Evolutionary conservation across 1,140 invertebrate species (phyloP).

Genomic region (Drosophila punjabiensis): DNA sequence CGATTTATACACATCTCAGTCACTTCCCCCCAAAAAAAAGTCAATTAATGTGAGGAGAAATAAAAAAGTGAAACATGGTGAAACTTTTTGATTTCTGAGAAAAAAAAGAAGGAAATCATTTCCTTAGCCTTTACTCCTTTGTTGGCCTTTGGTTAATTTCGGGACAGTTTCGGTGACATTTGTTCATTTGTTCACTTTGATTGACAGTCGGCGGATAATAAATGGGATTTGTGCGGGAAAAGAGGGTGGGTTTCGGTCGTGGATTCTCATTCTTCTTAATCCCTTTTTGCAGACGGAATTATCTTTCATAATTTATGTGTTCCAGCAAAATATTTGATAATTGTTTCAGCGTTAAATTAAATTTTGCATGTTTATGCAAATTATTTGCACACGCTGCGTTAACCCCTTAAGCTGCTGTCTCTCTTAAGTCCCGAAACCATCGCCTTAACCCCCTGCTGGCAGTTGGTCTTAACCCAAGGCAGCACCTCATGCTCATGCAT

Average conservation of each 20-base stretch:
- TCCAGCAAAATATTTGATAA: conserved; percentile 1
- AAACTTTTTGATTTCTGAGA: conserved; percentile 38
- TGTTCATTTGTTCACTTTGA: conserved; percentile 51
- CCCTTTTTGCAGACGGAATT: background rate
- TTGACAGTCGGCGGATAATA: conserved; percentile 53
- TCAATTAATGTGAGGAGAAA: conserved; percentile 49
- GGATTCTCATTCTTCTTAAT: background rate
- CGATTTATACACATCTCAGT: conserved; percentile 24
- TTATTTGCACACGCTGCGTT: conserved; percentile 33
- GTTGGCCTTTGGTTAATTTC: conserved; percentile 18
- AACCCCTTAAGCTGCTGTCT: conserved; percentile 13
- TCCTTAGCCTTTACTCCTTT: conserved; percentile 10
- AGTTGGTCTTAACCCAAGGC: background rate
- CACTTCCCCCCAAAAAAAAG: conserved; percentile 12
- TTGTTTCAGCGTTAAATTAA: conserved; percentile 19
- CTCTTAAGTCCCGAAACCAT: background rate
- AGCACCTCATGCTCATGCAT: conserved; percentile 17
- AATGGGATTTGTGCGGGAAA: conserved; percentile 24
- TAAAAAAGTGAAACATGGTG: conserved; percentile 17
- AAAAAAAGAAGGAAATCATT: conserved; percentile 15
- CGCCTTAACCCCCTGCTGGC: conserved; percentile 13
- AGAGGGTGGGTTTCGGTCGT: background rate
- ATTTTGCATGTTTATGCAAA: conserved; percentile 46
- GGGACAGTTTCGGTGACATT: conserved; percentile 11
- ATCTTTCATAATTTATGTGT: conserved; percentile 12